Conservation (phyloP, 2,888 invertebrate genomes). For the Ophraella communa region DNA sequence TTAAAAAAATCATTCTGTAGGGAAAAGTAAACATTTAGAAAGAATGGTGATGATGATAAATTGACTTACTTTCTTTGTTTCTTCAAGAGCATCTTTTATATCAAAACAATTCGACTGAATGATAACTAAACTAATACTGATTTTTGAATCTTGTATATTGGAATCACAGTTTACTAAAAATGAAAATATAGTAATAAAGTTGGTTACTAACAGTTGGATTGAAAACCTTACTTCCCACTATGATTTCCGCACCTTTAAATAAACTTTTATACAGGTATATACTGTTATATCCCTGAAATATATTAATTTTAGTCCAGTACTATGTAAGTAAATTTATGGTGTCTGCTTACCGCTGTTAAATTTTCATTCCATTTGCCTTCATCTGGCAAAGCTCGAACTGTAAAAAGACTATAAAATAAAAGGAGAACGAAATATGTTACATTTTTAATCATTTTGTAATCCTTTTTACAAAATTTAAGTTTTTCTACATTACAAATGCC, state of each 20-base stretch:
- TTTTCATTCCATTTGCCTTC: constrained; percentile 73
- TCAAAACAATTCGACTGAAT: constrained; percentile 67
- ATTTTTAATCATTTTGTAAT: constrained; percentile 23
- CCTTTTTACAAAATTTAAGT: not conserved
- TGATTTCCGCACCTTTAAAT: constrained; percentile 74
- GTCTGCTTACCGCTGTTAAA: constrained; percentile 56
- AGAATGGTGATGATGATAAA: no score
- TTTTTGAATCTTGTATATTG: constrained; percentile 51
- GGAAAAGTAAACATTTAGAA: no score
- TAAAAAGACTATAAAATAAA: constrained; percentile 16
- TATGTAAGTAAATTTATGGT: not conserved
- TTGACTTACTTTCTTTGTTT: constrained; percentile 52
- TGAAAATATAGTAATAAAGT: constrained; percentile 18
- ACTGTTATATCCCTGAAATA: constrained; percentile 61
- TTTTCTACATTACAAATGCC: constrained; percentile 1
- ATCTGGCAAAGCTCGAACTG: constrained; percentile 61
- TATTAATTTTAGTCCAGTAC: constrained; percentile 20
- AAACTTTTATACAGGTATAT: constrained; percentile 68
- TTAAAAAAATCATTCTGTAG: no score
- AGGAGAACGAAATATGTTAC: constrained; percentile 7
- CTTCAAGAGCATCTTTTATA: constrained; percentile 53
- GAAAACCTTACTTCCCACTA: constrained; percentile 68
- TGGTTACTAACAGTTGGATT: not conserved
- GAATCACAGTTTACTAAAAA: constrained; percentile 62
- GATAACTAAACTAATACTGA: constrained; percentile 64